A percentile compares a stretch with the other conserved stretches of the same genome.
Conservation (phyloP, 2,113 vertebrate species). For the Dermatemys mawii region DNA sequence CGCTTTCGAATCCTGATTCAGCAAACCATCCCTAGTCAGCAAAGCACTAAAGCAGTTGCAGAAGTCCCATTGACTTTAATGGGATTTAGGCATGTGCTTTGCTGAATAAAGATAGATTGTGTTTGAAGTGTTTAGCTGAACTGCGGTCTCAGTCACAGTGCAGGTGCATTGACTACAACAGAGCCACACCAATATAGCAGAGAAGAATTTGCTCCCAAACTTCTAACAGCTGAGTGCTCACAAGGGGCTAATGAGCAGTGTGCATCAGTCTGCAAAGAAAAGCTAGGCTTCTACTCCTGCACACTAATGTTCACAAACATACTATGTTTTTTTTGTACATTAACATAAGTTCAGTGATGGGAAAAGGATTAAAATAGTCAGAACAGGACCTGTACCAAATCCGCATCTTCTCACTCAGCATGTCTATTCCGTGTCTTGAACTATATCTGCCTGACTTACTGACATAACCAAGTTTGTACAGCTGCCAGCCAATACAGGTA, state of each 20-base stretch:
- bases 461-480: accelerated
- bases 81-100: neutral
- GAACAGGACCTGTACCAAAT: accelerated
- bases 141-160: neutral
- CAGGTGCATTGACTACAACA: neutral
- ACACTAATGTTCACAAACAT: neutral
- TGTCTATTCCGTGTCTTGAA: neutral
- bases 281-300: neutral
- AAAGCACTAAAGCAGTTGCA: neutral
- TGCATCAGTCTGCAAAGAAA: neutral
- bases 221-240: neutral
- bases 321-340: neutral
- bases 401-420: neutral
- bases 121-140: neutral
- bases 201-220: neutral
- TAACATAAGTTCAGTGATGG: neutral
- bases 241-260: neutral
- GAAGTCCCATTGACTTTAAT: neutral
- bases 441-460: neutral
- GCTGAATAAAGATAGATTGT: neutral
- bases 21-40: neutral
- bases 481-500: neutral
- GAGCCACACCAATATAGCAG: neutral
- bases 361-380: neutral
- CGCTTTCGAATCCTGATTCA: neutral